phyloP scores from a whole-genome alignment of 1,140 invertebrate genomes.

The Drosophila seguyi region DNA sequence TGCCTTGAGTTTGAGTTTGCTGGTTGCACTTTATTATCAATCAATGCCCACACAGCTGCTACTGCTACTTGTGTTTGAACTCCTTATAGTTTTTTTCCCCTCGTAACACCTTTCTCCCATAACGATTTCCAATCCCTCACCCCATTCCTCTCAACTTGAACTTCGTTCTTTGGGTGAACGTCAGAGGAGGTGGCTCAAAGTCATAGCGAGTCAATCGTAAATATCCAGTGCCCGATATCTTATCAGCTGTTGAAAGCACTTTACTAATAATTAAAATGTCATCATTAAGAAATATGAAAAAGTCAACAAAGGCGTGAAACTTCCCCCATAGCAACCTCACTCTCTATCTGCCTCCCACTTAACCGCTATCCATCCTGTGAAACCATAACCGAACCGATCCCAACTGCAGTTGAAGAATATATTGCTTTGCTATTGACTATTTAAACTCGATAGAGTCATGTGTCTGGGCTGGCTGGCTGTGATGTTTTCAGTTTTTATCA shows the following conservation, averaged over 20 bases:
- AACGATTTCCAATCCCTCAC: not conserved
- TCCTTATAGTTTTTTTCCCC: not conserved
- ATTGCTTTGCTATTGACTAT: constrained; percentile 79
- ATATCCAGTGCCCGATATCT: constrained; percentile 79
- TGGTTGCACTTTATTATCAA: constrained; percentile 35
- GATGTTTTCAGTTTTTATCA: constrained; percentile 42
- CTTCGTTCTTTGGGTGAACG: constrained; percentile 38
- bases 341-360: constrained; percentile 8
- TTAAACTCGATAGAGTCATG: constrained; percentile 61
- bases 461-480: constrained; percentile 4
- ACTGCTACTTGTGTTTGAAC: constrained; percentile 30
- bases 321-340: constrained; percentile 15
- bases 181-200: constrained; percentile 37
- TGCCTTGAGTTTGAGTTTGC: constrained; percentile 5
- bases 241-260: constrained; percentile 79
- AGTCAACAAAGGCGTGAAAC: constrained; percentile 67
- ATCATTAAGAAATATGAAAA: constrained; percentile 84
- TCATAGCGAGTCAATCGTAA: constrained; percentile 53
- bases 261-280: constrained; percentile 84
- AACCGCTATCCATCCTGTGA: constrained; percentile 6
- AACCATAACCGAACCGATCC: constrained; percentile 36
- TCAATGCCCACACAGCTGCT: constrained; percentile 35
- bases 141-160: constrained; percentile 44
- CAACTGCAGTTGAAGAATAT: constrained; percentile 66
- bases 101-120: constrained; percentile 15